A percentile compares a stretch with the other conserved stretches of the same genome.
phyloP scores from a whole-genome alignment of 2,888 invertebrate genomes.

The Platerodrilus igneus region DNA sequence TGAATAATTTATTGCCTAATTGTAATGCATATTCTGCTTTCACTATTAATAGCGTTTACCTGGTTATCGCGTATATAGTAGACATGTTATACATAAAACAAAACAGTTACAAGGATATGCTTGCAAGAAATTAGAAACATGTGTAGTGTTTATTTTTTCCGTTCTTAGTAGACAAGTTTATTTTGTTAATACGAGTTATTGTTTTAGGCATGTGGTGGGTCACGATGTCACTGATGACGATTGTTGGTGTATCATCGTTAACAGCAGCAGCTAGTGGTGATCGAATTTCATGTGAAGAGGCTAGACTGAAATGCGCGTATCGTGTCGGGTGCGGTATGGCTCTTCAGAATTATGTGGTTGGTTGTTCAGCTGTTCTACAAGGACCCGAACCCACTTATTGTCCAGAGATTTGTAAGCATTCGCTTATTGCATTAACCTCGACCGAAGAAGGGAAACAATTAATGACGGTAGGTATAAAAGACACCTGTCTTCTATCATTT shows the following conservation, averaged over 20 bases:
- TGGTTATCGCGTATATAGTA: too few species aligned
- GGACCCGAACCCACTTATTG: conserved; percentile 53
- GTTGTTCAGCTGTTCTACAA: conserved; percentile 66
- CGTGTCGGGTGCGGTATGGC: conserved; percentile 73
- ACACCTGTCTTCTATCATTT: conserved; percentile 4
- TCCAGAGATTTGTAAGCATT: conserved; percentile 68
- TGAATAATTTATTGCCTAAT: too few species aligned
- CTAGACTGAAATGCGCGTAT: conserved; percentile 68
- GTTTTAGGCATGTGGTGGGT: conserved; percentile 47
- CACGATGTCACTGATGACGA: conserved; percentile 43
- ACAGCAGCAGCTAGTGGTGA: conserved; percentile 26
- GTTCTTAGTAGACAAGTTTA: too few species aligned
- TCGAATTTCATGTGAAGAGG: conserved; percentile 56
- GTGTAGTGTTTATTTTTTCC: too few species aligned
- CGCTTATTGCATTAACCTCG: conserved; percentile 72
- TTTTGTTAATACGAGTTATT: too few species aligned
- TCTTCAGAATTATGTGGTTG: conserved; percentile 68
- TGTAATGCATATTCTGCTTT: too few species aligned
- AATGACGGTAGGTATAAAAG: conserved; percentile 60
- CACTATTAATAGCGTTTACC: too few species aligned
- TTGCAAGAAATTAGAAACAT: too few species aligned
- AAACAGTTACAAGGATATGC: too few species aligned
- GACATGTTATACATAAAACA: too few species aligned
- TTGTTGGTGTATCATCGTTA: too few species aligned
- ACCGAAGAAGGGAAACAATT: conserved; percentile 75